Conservation (phyloP, 2,113 vertebrate genomes). For the Crotalus viridis region DNA sequence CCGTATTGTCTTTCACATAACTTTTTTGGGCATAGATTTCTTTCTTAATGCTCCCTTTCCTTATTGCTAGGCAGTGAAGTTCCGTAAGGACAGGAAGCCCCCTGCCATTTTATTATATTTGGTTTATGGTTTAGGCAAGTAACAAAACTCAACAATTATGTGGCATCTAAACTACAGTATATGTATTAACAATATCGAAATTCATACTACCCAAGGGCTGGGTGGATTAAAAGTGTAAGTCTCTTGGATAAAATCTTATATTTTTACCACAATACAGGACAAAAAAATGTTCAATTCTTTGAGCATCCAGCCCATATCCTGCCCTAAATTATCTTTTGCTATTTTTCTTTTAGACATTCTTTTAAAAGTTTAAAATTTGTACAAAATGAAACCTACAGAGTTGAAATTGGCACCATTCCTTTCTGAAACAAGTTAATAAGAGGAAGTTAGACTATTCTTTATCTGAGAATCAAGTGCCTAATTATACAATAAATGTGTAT, state of each 20-base stretch:
- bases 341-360: slow-evolving; percentile 43
- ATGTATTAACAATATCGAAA: slow-evolving; percentile 38
- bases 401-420: slow-evolving; percentile 40
- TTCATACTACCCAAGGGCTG: slow-evolving; percentile 55
- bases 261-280: slow-evolving; percentile 43
- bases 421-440: slow-evolving; percentile 35
- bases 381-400: slow-evolving; percentile 34
- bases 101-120: slow-evolving; percentile 62
- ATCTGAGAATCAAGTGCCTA: neutral
- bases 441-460: neutral
- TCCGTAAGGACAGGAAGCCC: slow-evolving; percentile 55
- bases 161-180: slow-evolving; percentile 7
- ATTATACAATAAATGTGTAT: slow-evolving; percentile 24
- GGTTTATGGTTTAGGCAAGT: slow-evolving; percentile 34
- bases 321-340: slow-evolving; percentile 44
- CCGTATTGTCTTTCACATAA: slow-evolving; percentile 59
- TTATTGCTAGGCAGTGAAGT: slow-evolving; percentile 57
- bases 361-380: slow-evolving; percentile 36
- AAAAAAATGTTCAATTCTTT: slow-evolving; percentile 50
- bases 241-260: slow-evolving; percentile 48
- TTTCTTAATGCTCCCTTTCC: slow-evolving; percentile 67
- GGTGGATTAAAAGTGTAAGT: slow-evolving; percentile 53
- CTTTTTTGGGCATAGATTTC: slow-evolving; percentile 64
- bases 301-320: slow-evolving; percentile 27
- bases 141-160: slow-evolving; percentile 37